Evolutionary conservation across 2,888 invertebrate species (phyloP).

Genomic region (Operophtera brumata): DNA sequence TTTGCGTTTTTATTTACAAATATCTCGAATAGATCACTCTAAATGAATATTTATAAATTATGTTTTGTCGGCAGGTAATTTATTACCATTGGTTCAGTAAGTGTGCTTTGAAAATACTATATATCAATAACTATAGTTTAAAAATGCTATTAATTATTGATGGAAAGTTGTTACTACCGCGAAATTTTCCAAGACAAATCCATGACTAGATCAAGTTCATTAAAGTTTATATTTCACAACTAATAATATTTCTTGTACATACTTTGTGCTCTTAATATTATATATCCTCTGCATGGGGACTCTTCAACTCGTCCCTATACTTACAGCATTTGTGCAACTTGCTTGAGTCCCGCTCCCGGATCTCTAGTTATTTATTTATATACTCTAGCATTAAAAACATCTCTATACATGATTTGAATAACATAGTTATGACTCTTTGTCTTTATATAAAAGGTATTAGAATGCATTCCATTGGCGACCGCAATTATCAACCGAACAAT

Average conservation of each 20-base stretch:
- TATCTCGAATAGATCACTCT: too few species aligned
- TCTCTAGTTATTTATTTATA: conserved; percentile 1
- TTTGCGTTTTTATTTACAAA: too few species aligned
- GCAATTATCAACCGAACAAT: not conserved
- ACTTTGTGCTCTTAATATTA: conserved; percentile 18
- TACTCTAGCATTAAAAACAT: conserved; percentile 15
- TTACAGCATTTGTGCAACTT: conserved; percentile 12
- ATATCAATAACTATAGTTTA: too few species aligned
- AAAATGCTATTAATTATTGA: too few species aligned
- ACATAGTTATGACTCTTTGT: conserved; percentile 11
- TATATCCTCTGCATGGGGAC: conserved; percentile 6
- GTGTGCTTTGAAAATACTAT: too few species aligned
- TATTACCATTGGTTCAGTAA: too few species aligned
- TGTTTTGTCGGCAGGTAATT: too few species aligned
- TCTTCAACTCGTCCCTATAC: not conserved
- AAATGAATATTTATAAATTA: too few species aligned
- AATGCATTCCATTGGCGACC: conserved; percentile 6
- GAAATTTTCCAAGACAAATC: too few species aligned
- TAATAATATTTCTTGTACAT: conserved; percentile 15
- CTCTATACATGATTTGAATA: conserved; percentile 18
- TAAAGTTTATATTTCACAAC: conserved; percentile 4
- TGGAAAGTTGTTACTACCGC: too few species aligned
- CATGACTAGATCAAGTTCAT: too few species aligned
- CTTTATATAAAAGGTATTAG: conserved; percentile 8
- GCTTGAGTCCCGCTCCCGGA: conserved; percentile 10